phyloP scores from a whole-genome alignment of 1,140 invertebrate genomes.

The Archivesica marissinica region DNA sequence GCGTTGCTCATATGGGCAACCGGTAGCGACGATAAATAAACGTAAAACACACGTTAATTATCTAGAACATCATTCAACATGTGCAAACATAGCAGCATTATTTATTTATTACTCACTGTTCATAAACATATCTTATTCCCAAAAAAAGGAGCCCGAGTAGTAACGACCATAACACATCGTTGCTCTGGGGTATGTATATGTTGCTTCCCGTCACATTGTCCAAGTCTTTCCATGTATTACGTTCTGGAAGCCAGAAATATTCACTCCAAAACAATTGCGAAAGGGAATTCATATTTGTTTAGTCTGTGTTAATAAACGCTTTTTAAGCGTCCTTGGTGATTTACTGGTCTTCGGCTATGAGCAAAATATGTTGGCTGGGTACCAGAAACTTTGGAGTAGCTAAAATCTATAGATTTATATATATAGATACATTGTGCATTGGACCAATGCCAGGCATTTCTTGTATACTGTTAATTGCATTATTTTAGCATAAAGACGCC shows the following conservation, averaged over 20 bases:
- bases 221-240: conserved; percentile 26
- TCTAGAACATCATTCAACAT: too few species aligned
- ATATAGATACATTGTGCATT: too few species aligned
- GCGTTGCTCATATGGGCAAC: too few species aligned
- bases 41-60: too few species aligned
- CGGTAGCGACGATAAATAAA: too few species aligned
- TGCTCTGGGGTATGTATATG: neutral
- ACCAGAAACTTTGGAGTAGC: too few species aligned
- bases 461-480: too few species aligned
- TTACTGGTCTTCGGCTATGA: neutral
- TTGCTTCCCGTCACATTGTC: conserved; percentile 21
- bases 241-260: conserved; percentile 46
- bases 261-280: conserved; percentile 32
- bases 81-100: too few species aligned
- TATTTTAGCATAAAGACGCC: too few species aligned
- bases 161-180: conserved; percentile 48
- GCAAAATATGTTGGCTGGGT: neutral
- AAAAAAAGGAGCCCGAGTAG: conserved; percentile 37
- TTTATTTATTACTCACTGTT: conserved; percentile 20
- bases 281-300: conserved; percentile 41
- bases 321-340: conserved; percentile 40
- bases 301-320: conserved; percentile 19
- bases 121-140: conserved; percentile 8
- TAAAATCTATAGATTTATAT: too few species aligned
- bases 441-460: too few species aligned